Percentiles rank a stretch among this genome's conserved stretches.
These are phyloP conservation scores for Spermophilus dauricus DNA, from an alignment of 2,113 vertebrate genomes.

Conservation along the genomic window DNA sequence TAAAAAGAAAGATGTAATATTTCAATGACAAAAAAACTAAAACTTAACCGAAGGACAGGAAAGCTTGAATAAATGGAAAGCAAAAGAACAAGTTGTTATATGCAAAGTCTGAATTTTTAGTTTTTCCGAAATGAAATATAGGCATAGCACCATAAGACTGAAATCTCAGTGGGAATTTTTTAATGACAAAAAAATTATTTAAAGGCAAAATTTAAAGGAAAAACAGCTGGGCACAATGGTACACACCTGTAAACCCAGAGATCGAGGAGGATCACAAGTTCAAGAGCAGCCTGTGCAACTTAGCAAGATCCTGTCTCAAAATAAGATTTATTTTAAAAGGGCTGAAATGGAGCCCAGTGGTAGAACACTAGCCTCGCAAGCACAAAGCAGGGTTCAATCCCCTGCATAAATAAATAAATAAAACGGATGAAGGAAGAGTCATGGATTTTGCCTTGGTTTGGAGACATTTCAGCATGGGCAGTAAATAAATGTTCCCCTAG, in stretches of 20 bases:
- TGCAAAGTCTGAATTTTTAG: neutral
- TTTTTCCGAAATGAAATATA: slow-evolving; percentile 4
- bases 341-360: too few species aligned
- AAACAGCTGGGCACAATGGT: neutral
- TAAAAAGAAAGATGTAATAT: neutral
- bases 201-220: neutral
- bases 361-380: too few species aligned
- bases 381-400: too few species aligned
- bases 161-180: neutral
- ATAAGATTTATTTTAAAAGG: too few species aligned
- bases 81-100: neutral
- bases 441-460: neutral
- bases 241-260: too few species aligned
- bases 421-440: too few species aligned
- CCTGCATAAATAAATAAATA: too few species aligned
- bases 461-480: neutral
- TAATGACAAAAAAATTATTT: neutral
- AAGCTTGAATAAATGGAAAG: neutral
- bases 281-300: too few species aligned
- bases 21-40: neutral
- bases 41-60: neutral
- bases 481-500: neutral
- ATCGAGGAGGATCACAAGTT: too few species aligned
- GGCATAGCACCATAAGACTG: neutral
- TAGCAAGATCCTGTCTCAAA: too few species aligned